These are phyloP conservation scores for Scaeva pyrastri DNA, from an alignment of 2,888 invertebrate genomes.

Conservation along the genomic window DNA sequence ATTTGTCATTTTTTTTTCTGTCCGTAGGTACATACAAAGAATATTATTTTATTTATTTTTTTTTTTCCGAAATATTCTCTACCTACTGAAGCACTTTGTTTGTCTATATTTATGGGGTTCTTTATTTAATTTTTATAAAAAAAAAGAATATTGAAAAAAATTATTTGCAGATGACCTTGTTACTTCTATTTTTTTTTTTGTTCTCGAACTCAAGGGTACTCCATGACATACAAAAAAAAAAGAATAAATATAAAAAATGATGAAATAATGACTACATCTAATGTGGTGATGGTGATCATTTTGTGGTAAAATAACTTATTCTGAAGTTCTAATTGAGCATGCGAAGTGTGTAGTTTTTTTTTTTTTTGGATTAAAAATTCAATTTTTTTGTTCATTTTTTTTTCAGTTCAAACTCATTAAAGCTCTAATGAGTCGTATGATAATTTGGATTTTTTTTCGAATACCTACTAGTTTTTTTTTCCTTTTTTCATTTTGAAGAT, in stretches of 20 bases:
- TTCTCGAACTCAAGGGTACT: conserved; percentile 29
- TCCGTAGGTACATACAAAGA: conserved; percentile 11
- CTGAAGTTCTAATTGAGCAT: conserved; percentile 31
- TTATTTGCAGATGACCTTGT: conserved; percentile 59
- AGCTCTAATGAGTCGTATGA: conserved; percentile 29
- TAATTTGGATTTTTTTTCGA: too few relatives aligned
- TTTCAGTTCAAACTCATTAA: conserved; percentile 21
- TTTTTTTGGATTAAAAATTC: neutral
- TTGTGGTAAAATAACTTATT: conserved; percentile 28
- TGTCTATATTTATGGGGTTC: neutral
- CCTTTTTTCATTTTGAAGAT: conserved; percentile 3
- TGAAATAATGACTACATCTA: conserved; percentile 37
- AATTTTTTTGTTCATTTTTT: neutral
- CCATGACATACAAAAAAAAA: conserved; percentile 31
- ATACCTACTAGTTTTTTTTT: conserved; percentile 7
- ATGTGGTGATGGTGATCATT: conserved; percentile 24
- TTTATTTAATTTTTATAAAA: neutral
- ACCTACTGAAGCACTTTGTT: conserved; percentile 44
- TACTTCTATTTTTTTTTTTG: conserved; percentile 7
- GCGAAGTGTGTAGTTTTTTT: neutral
- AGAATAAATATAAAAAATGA: neutral
- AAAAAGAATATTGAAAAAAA: conserved; percentile 5
- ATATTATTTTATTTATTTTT: neutral
- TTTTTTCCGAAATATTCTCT: conserved; percentile 44
- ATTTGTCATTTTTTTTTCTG: conserved; percentile 52